Conservation (phyloP, 2,113 vertebrate genomes). For the Aplodontia rufa region DNA sequence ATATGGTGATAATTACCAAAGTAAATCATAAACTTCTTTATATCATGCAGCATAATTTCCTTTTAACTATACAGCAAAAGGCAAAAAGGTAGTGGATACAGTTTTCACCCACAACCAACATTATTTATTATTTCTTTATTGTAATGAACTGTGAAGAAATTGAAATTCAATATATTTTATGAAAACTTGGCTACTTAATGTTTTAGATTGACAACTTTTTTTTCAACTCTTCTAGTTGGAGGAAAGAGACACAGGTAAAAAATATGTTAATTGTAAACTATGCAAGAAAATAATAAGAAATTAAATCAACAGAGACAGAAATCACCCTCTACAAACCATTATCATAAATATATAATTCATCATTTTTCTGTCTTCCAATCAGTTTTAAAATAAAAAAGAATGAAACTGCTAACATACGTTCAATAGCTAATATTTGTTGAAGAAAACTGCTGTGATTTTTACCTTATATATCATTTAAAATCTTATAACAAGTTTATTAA, state of each 20-base stretch:
- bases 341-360: not conserved
- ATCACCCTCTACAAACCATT: not conserved
- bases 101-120: not conserved
- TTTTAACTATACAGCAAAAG: not conserved
- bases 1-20: not conserved
- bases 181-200: conserved; percentile 29
- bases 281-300: not conserved
- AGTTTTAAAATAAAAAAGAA: not conserved
- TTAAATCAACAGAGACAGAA: not conserved
- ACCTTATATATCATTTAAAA: not conserved
- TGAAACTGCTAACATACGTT: not conserved
- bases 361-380: not conserved
- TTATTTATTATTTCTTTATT: not conserved
- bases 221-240: not conserved
- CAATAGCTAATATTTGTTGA: not conserved
- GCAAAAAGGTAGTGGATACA: not conserved
- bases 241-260: not conserved
- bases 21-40: not conserved
- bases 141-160: conserved; percentile 29
- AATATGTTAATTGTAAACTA: not conserved
- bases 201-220: not conserved
- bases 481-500: not conserved
- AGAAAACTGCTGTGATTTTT: not conserved
- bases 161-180: conserved; percentile 30
- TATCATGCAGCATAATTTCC: not conserved